Evolutionary conservation across 2,797 vertebrate species (phyloP), one percentile per base, ranked within the genome.

Genomic region (Malacoctenus gilli): DNA sequence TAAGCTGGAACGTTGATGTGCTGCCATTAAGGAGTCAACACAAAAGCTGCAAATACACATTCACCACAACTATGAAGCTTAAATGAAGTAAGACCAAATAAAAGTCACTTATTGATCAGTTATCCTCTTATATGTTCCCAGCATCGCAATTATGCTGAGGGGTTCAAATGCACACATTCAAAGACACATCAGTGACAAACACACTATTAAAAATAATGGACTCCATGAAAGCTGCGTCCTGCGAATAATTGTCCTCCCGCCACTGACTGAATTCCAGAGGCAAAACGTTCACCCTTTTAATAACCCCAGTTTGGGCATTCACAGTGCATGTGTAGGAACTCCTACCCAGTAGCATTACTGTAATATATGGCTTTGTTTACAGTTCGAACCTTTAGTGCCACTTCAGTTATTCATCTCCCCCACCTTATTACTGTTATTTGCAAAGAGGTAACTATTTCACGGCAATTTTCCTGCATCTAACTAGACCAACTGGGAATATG

Each of bases 401-500:
- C 83, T 70, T 75, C 87, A 89, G 64, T 89, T 92, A 92, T 95
- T 92, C 89, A 92, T 95, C 94, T 90, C 83, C 81, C 68, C 77
- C 68, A 87, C 56, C 77, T 91, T 93, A 92, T 92, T 92, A 89
- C 90, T 84, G 91, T 90, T 93, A 91, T 85, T 93, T 93, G 90
- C 88, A 72, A 89, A 80, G 89, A 91, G 90, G 90, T 95, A 94
- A 95, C 89, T 87, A 94, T 92, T 94, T 94, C 92, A 92, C 87
- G 80, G 90, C 91, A 92, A 89, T 92, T 93, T 93, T 84, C 79
- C 90, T 62, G 86, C 82, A 85, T 75, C 89, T 96, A 95, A 96
- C 92, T 92, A 96, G 94, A 93, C 93, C 89, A 91, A 92, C 91
- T 92, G 90, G 77, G 95, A 95, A 94, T 92, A 91, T 86, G 91